These are phyloP conservation scores for Onychostruthus taczanowskii DNA, from an alignment of 2,113 vertebrate genomes.

Conservation along the genomic window DNA sequence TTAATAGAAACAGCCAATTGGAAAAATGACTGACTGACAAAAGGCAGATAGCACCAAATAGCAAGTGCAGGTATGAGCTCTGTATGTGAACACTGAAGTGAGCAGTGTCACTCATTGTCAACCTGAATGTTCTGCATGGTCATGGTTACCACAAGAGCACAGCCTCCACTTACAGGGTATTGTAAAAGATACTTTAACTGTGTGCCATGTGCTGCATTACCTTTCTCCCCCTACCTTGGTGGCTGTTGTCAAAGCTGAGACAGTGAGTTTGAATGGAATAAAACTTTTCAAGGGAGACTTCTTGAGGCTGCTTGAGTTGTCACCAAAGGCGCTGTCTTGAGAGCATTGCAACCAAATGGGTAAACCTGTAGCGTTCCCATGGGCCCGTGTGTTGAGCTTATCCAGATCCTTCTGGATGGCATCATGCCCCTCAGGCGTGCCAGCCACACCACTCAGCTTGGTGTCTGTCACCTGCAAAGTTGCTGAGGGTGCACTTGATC, in stretches of 20 bases:
- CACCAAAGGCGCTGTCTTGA: not conserved
- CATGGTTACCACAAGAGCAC: not conserved
- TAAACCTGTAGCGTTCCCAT: not conserved
- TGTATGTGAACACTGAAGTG: not conserved
- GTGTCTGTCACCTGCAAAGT: not conserved
- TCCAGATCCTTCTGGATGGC: not conserved
- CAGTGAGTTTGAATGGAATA: not conserved
- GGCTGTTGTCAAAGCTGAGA: not conserved
- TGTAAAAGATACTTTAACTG: not conserved
- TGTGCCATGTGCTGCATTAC: not conserved
- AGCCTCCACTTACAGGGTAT: not conserved
- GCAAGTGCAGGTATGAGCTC: not conserved
- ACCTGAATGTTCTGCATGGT: not conserved
- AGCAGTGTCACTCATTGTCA: not conserved
- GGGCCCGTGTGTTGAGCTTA: not conserved
- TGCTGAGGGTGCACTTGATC: not conserved
- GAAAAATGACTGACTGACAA: not conserved
- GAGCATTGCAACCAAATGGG: not conserved
- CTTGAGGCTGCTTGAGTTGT: not conserved
- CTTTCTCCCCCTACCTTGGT: not conserved
- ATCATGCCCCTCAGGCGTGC: fast-evolving
- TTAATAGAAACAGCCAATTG: not conserved
- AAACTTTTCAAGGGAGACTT: not conserved
- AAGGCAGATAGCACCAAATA: not conserved
- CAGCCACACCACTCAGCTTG: not conserved